Evolutionary conservation across 2,113 vertebrate genomes (phyloP), one percentile per base, ranked within the genome.

Genomic region (Calidris pygmaea): DNA sequence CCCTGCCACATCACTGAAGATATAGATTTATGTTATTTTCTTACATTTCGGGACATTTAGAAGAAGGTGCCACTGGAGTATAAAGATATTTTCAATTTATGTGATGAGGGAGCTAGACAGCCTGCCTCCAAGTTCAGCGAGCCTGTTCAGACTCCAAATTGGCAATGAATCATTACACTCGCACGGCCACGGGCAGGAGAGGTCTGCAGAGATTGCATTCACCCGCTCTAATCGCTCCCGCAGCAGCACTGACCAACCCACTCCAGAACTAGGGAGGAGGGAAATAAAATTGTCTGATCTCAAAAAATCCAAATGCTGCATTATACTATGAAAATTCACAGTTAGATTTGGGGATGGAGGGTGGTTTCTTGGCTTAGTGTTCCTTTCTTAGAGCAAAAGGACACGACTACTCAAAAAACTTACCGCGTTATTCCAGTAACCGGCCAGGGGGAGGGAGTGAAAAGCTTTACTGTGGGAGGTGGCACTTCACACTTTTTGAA

Each of bases 81-180:
- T 92, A 93, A 93, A 72, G 52, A 85, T 86, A 84, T 93, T 95
- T 91, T 89, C 53, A 89, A 84, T 93, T 89, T 92, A 93, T 94
- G 93, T 74, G 90, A 89, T 67, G 78, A 94, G 82, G 84, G 96
- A 97, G 81, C 84, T 96, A 91, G 95, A 87, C 94, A 80, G 81
- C 88, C 94, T 88, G 93, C 78, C 94, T 97, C 93, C 23, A 52
- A 91, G 85, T 93, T 93, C 95, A 93, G 95, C 3, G 21, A 95
- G 93, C 66, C 95, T 74, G 95, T 41, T 93, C 95, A 96, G 93
- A 85, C 93, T 96, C 96, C 93, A 93, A 95, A 89, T 89, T 92
- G 87, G 89, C 92, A 95, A 74, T 55, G 65, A 93, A 79, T 95
- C 80, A 48, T 92, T 93, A 50, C 18, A 32, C 86, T 95, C 82